These are phyloP conservation scores for Neomicropteryx cornuta DNA, from an alignment of 1,140 invertebrate species.

Conservation along the genomic window DNA sequence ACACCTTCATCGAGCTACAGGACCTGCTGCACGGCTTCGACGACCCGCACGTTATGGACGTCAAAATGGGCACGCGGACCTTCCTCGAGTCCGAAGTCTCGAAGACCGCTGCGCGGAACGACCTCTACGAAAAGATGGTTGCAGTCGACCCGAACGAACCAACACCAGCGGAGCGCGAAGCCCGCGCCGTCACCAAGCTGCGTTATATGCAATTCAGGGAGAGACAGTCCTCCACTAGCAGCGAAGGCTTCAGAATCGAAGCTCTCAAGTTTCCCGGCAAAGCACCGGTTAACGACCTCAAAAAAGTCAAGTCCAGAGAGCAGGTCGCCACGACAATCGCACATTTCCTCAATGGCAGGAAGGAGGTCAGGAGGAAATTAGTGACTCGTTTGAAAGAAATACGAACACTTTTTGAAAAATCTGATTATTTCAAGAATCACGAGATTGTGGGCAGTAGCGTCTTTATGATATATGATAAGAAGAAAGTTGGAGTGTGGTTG, in stretches of 20 bases:
- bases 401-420: conserved; percentile 67
- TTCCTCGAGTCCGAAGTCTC: conserved; percentile 91
- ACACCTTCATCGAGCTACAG: conserved; percentile 84
- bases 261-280: conserved; percentile 77
- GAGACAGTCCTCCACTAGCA: conserved; percentile 82
- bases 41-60: conserved; percentile 84
- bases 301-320: conserved; percentile 62
- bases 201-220: conserved; percentile 95
- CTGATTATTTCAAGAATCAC: conserved; percentile 77
- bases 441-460: conserved; percentile 94
- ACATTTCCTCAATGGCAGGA: conserved; percentile 60
- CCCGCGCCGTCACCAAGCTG: conserved; percentile 79
- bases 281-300: conserved; percentile 63
- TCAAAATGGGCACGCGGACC: conserved; percentile 86
- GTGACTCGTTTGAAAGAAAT: conserved; percentile 67
- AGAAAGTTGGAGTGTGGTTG: conserved; percentile 81
- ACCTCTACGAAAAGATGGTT: conserved; percentile 91
- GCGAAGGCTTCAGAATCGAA: conserved; percentile 91
- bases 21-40: conserved; percentile 76
- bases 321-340: conserved; percentile 72
- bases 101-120: conserved; percentile 63
- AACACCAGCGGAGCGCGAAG: conserved; percentile 65
- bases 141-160: conserved; percentile 79
- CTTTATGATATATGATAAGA: conserved; percentile 85
- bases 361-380: conserved; percentile 55